A percentile compares a stretch with the other conserved stretches of the same genome.
Conservation (phyloP, 2,113 vertebrate genomes). For the Neodon shergylaensis region DNA sequence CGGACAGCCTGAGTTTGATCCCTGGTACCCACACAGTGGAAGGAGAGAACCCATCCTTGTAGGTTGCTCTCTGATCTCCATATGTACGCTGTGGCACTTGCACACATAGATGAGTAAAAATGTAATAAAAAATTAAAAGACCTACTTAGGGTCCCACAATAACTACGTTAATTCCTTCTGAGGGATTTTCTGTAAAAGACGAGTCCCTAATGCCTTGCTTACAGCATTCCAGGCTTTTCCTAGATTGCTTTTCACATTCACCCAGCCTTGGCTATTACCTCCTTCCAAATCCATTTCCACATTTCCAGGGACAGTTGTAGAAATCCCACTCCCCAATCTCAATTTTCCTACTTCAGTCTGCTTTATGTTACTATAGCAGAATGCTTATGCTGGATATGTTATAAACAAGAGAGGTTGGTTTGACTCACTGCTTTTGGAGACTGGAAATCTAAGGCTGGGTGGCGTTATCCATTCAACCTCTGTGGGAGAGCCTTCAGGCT, state of each 20-base stretch:
- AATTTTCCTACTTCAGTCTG: neutral
- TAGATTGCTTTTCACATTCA: neutral
- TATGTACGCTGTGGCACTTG: too few species aligned
- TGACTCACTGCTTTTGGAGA: neutral
- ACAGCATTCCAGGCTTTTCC: neutral
- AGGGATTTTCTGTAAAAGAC: neutral
- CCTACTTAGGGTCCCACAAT: neutral
- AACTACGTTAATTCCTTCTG: neutral
- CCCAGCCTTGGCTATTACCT: neutral
- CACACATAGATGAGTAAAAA: neutral
- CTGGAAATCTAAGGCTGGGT: neutral
- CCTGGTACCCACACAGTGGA: neutral
- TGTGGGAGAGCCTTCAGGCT: neutral
- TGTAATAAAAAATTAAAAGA: neutral
- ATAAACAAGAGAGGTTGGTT: neutral
- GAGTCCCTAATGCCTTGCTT: neutral
- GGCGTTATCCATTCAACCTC: neutral
- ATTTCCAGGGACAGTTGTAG: neutral
- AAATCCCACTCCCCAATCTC: too few species aligned
- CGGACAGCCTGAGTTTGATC: neutral
- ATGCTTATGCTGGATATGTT: neutral
- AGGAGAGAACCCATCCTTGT: neutral
- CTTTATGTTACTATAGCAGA: neutral
- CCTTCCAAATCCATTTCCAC: neutral
- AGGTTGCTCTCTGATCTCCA: neutral